Evolutionary conservation across 1,140 invertebrate genomes (phyloP), one percentile per base, ranked within the genome.

Genomic region (Chymomyza costata): DNA sequence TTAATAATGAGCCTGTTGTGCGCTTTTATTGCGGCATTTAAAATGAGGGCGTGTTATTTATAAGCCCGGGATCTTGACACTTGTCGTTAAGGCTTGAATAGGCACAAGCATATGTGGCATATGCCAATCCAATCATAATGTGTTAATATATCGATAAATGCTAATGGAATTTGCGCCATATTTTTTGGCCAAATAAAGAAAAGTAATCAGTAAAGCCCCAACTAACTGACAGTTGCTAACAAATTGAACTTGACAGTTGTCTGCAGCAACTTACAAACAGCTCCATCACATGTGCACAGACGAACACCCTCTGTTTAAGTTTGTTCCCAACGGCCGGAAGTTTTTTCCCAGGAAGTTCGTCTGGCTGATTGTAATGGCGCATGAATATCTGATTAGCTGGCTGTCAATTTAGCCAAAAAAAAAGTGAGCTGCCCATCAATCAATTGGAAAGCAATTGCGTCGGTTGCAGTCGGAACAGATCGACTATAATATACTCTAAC

Each of bases 1-100:
- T 84, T 82, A 83, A 83, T 83, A 76, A 81, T 81, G 81, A 81
- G 81, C 57, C 57, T 41, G 16, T 56, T 32, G 61, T 28, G 17
- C 64, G 57, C 80, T 76, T 83, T 83, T 80, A 83, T 83, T 68
- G 64, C 61, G 34, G 25, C 55, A 38, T 54, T 74, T 74, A 64
- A 74, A 60, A 49, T 51, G 41, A 40, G 55, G 69, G 64, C 69
- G 69, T 67, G 68, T 49, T 51, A 50, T 49, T 21, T 47, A 50
- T 71, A 61, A 66, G 52, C 62, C 47, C n/a, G n/a, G n/a, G n/a
- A 28, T 40, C 35, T 21, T n/a, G n/a, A n/a, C n/a, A n/a, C n/a
- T 21, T 6, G 25, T 30, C 35, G 40, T 44, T 48, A 40, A 65
- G 64, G 65, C 70, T 65, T 30, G 56, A 66, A 73, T 37, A 32